Evolutionary conservation across 2,797 vertebrate genomes (phyloP).

Genomic region (Alca torda): DNA sequence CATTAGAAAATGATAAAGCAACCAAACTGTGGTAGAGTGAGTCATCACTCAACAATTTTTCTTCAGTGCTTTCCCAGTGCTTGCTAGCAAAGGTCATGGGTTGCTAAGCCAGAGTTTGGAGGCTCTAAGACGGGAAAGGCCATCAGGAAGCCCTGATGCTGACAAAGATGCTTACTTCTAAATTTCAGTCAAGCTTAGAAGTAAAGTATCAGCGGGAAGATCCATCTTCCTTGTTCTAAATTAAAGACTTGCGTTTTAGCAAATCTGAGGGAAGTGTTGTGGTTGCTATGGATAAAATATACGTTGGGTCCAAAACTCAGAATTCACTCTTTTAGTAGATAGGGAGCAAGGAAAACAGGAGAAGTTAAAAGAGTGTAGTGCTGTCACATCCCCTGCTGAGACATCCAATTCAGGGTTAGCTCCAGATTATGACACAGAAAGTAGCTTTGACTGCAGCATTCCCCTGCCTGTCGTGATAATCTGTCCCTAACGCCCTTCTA

Average conservation of each 20-base stretch:
- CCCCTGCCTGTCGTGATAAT: background rate
- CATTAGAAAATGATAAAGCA: slow-evolving; percentile 33
- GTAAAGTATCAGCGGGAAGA: background rate
- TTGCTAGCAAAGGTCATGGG: slow-evolving; percentile 14
- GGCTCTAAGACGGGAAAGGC: background rate
- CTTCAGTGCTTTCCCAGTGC: background rate
- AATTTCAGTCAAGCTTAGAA: background rate
- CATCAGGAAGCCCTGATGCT: slow-evolving; percentile 6
- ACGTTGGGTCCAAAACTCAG: background rate
- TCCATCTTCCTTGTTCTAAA: slow-evolving; percentile 23
- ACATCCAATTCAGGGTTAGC: background rate
- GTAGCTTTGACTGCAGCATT: background rate
- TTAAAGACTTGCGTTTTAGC: slow-evolving; percentile 6
- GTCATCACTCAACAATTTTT: slow-evolving; percentile 31
- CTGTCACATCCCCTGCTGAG: background rate
- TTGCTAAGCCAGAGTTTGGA: background rate
- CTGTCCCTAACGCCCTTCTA: background rate
- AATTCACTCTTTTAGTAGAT: background rate
- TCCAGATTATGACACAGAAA: background rate
- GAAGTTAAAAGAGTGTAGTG: background rate
- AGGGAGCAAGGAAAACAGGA: background rate
- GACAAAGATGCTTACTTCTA: background rate
- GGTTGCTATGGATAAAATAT: slow-evolving; percentile 53
- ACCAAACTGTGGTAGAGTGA: slow-evolving; percentile 20
- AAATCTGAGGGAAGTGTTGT: slow-evolving; percentile 27